Base-by-base conservation (phyloP, 1,140 invertebrate species). In the Cecropterus lyciades region DNA sequence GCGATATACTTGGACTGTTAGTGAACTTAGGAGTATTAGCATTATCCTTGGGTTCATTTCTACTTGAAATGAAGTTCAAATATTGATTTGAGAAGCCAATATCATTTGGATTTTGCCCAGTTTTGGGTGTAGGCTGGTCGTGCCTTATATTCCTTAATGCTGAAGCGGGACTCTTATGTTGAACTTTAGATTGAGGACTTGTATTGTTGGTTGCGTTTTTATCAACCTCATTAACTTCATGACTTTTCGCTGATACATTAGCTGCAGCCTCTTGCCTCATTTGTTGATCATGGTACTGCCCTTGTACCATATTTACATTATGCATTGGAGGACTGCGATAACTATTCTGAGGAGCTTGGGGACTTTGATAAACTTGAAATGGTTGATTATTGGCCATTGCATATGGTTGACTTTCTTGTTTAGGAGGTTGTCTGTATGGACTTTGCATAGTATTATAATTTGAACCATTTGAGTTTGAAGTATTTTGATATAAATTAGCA, bases 11-110 rank as follows among this genome's bases (percentile, higher is more conserved):
- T 5, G 91, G 91, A 62, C 92, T 92, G 53, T 89, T 91, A 24
- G 84, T 85, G 67, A 92, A 92, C 69, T 93, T 93, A 57, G 92
- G 91, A 27, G 90, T 92, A 67, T 92, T 92, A 1, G 92, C 91
- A 69, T 92, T 91, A 70, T 92, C 91, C 77, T 93, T 92, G 20
- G 92, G 92, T 78, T 93, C 90, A 72, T 92, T 93, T 66, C 92
- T 85, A 65, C 88, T 87, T 8, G 89, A 83, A 74, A 93, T 92
- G 52, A 93, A 93, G 64, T 92, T 91, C 3, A 92, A 76, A 49
- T 85, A 92, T 56, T 93, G 89, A 69, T 91, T 92, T 3, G 91
- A 92, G 70, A 89, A 93, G 42, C 91, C 92, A 53, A 89, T 75
- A 48, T 91, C 87, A 30, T 86, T 72, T 15, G 85, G 84, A 48